Conservation (phyloP, 2,888 invertebrate species). For the Tiliacea citrago region DNA sequence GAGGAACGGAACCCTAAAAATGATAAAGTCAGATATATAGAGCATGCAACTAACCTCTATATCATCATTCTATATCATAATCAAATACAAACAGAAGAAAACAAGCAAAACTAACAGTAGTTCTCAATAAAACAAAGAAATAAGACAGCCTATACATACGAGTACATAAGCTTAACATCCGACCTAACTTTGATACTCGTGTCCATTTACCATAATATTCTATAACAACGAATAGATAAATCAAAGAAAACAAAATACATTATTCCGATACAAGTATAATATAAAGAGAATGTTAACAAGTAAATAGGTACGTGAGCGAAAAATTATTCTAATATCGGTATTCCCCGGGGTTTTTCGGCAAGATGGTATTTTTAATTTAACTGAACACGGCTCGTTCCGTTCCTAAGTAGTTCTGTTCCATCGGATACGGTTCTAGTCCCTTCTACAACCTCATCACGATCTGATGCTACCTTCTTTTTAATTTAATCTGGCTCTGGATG, state of each 20-base stretch:
- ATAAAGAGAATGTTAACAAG: constrained; percentile 57
- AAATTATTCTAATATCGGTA: constrained; percentile 62
- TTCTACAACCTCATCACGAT: constrained; percentile 50
- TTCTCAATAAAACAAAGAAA: constrained; percentile 19
- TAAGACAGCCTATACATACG: constrained; percentile 10
- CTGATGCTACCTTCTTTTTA: constrained; percentile 57
- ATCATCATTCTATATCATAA: not conserved
- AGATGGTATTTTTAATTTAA: constrained; percentile 69
- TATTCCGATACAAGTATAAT: constrained; percentile 50
- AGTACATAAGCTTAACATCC: constrained; percentile 29
- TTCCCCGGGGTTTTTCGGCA: constrained; percentile 51
- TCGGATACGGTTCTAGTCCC: constrained; percentile 28
- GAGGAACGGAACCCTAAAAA: no score
- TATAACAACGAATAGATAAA: constrained; percentile 54
- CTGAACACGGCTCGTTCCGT: constrained; percentile 45
- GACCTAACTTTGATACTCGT: constrained; percentile 61
- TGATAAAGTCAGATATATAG: not conserved
- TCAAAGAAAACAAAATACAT: constrained; percentile 58
- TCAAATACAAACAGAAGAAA: not conserved
- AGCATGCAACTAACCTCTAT: not conserved
- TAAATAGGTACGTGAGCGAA: constrained; percentile 53
- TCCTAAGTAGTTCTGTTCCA: constrained; percentile 49
- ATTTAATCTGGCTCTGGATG: constrained; percentile 48
- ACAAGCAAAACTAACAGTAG: constrained; percentile 29
- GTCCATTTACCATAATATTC: constrained; percentile 63